Percentiles rank a stretch among this genome's conserved stretches.
Conservation (phyloP, 1,140 invertebrate species). For the Pseudomyrmex concolor region DNA sequence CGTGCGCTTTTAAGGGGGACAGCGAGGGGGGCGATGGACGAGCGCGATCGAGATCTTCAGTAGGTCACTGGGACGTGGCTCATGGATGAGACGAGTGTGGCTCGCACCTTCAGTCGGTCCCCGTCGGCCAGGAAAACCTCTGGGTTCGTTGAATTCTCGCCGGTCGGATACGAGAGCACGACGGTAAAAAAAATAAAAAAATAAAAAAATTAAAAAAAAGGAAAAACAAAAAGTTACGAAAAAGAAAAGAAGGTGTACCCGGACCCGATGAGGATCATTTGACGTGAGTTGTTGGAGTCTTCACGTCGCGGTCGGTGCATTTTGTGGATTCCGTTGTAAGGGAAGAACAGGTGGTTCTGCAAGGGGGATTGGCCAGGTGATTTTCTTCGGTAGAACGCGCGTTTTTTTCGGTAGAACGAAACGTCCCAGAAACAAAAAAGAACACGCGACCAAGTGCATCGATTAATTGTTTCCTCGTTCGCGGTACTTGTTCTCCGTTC, state of each 20-base stretch:
- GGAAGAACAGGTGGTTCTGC: conserved; percentile 18
- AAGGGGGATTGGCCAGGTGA: conserved; percentile 14
- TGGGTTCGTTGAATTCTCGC: conserved; percentile 70
- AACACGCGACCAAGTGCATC: conserved; percentile 61
- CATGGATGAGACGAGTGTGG: conserved; percentile 76
- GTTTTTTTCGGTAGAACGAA: conserved; percentile 40
- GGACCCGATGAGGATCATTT: conserved; percentile 64
- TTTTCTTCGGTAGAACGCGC: conserved; percentile 16
- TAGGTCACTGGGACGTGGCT: conserved; percentile 84
- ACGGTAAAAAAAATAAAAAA: conserved; percentile 33
- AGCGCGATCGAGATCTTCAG: conserved; percentile 77
- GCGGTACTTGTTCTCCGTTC: background rate
- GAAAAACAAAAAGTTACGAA: background rate
- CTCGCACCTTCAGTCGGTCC: conserved; percentile 78
- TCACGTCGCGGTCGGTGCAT: conserved; percentile 35
- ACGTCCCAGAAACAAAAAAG: conserved; percentile 24
- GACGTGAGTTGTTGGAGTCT: conserved; percentile 49
- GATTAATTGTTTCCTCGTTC: conserved; percentile 41
- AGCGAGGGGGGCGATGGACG: conserved; percentile 55
- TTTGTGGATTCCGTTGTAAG: conserved; percentile 18
- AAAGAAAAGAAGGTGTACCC: conserved; percentile 5
- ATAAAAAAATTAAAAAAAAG: background rate
- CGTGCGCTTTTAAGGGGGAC: conserved; percentile 41
- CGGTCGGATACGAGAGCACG: conserved; percentile 40
- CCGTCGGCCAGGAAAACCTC: conserved; percentile 80